Conservation (phyloP, 2,888 invertebrate genomes). For the Dione juno region DNA sequence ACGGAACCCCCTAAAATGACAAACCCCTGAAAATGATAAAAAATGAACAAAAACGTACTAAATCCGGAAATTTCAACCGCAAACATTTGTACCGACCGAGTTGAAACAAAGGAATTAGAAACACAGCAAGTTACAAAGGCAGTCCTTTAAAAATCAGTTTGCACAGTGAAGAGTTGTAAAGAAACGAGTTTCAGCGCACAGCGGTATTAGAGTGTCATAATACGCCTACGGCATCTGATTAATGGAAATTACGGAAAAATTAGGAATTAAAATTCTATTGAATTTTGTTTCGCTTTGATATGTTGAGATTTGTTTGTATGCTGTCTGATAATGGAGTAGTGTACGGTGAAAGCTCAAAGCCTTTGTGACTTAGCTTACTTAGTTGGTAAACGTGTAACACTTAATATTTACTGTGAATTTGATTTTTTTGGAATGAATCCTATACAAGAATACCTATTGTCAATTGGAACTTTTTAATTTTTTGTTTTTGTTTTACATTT, state of each 20-base stretch:
- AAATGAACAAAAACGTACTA: neutral
- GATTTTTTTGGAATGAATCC: neutral
- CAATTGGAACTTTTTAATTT: too few relatives aligned
- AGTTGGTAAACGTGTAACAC: neutral
- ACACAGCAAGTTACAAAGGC: conserved; percentile 40
- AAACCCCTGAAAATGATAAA: neutral
- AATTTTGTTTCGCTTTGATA: conserved; percentile 9
- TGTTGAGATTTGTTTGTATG: neutral
- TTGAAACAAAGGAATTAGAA: conserved; percentile 38
- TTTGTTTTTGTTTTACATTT: too few relatives aligned
- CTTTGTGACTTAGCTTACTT: neutral
- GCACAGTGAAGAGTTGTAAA: conserved; percentile 37
- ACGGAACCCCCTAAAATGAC: too few relatives aligned
- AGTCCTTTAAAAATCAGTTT: conserved; percentile 46
- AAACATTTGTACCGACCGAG: conserved; percentile 13
- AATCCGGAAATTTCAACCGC: conserved; percentile 5
- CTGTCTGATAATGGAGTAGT: neutral
- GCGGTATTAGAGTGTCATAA: conserved; percentile 8
- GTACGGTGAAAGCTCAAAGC: neutral
- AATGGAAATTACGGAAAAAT: conserved; percentile 8
- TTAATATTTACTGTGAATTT: neutral
- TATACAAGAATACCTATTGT: neutral
- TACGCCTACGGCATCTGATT: conserved; percentile 8
- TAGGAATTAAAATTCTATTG: conserved; percentile 12
- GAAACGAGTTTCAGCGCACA: neutral